phyloP scores from a whole-genome alignment of 2,888 invertebrate species.

The Mamestra brassicae region DNA sequence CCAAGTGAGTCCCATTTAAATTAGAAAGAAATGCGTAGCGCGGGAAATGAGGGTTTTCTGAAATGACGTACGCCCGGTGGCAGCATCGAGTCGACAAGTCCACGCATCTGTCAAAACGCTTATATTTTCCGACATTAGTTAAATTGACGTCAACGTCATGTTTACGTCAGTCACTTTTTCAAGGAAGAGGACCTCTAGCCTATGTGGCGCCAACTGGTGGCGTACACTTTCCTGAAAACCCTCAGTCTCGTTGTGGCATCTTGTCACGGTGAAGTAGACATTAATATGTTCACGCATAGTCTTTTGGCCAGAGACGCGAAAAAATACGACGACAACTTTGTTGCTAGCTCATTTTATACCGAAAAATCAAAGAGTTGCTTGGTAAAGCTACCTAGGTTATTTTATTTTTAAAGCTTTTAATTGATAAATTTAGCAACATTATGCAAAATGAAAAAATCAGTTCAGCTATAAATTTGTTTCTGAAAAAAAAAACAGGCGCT shows the following conservation, averaged over 20 bases:
- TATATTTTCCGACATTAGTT: too few relatives aligned
- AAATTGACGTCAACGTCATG: too few relatives aligned
- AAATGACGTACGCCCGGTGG: too few relatives aligned
- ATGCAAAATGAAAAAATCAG: background rate
- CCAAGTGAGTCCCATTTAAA: background rate
- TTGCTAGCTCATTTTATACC: background rate
- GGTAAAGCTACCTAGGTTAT: background rate
- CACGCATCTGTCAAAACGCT: too few relatives aligned
- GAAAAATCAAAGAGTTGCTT: background rate
- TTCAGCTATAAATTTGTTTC: background rate
- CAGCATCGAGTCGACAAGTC: too few relatives aligned
- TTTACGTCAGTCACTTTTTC: too few relatives aligned
- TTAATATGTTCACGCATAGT: background rate
- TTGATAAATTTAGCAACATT: background rate
- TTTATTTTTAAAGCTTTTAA: conserved; percentile 1
- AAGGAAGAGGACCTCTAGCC: too few relatives aligned
- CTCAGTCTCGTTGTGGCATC: background rate
- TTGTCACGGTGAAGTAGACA: conserved; percentile 1
- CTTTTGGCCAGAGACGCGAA: background rate
- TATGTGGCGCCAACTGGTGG: too few relatives aligned
- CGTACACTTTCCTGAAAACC: too few relatives aligned
- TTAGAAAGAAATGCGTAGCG: conserved; percentile 7
- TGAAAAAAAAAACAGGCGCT: background rate
- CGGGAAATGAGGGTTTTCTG: background rate
- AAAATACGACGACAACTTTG: background rate